Base-by-base conservation (phyloP, 2,797 vertebrate species). In the Coluber constrictor region DNA sequence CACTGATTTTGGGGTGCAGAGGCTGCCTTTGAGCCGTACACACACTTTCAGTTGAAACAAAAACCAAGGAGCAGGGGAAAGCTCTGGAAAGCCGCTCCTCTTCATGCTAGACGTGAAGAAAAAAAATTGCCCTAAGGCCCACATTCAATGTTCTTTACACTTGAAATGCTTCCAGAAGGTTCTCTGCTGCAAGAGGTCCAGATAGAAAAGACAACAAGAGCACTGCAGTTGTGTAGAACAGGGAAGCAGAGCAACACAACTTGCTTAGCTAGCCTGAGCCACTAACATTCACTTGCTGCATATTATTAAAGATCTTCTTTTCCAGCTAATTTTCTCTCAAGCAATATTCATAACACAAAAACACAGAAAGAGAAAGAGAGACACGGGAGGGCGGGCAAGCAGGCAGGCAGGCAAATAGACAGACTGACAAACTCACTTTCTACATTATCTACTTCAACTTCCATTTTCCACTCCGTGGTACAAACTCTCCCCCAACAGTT, bases 401-500 rank as follows among this genome's bases (percentile, higher is more conserved):
- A 60, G 60, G 63, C 29, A 7, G 5, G 5, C 5, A 66, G 5
- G 2, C 29, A 66, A 4, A 12, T 27, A 63, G 1, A 63, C 61
- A 63, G 60, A 29, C n/a, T 32, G n/a, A 18, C 6, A 74, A 18
- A 74, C n/a, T 70, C 51, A 56, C 2, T 56, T 70, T 70, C 9
- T 57, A 57, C 5, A 4, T 59, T 55, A n/a, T 23, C 15, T 90
- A 37, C 9, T 20, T 12, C 18, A 57, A 37, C 37, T 79, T 54
- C 51, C n/a, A 8, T 16, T 57, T 70, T 60, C 43, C 18, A 12
- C 11, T 9, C 13, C 74, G 0, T 18, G 20, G 0, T 16, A 5
- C 8, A 11, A 27, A 4, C 3, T 32, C 3, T 8, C 11, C 29
- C 55, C 27, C 5, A 70, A 51, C 0, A 10, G 32, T 0, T 25